These are phyloP conservation scores for Macrotis lagotis DNA, from an alignment of 2,113 vertebrate genomes.

Conservation along the genomic window DNA sequence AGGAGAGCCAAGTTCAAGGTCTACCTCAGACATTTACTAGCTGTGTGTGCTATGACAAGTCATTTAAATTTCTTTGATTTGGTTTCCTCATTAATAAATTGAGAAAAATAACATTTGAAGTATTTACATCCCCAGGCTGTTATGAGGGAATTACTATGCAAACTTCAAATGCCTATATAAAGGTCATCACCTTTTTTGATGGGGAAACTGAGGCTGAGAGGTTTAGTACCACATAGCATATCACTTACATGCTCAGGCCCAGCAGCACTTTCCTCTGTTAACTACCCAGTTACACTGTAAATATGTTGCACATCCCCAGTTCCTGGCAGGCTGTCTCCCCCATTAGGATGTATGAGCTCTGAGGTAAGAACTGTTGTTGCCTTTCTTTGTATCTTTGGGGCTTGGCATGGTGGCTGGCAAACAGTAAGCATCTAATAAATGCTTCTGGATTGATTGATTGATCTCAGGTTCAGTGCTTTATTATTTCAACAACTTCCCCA, in stretches of 20 bases:
- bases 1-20: too few relatives aligned
- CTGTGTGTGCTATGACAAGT: too few relatives aligned
- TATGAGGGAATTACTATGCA: too few relatives aligned
- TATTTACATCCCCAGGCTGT: too few relatives aligned
- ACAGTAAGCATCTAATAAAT: not conserved
- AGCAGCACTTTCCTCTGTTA: not conserved
- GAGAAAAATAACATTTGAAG: too few relatives aligned
- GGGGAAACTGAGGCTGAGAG: too few relatives aligned
- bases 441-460: not conserved
- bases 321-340: not conserved
- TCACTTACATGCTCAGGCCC: not conserved
- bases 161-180: too few relatives aligned
- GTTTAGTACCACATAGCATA: too few relatives aligned
- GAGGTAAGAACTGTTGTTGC: not conserved
- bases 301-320: not conserved
- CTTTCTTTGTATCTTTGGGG: not conserved
- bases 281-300: not conserved
- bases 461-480: not conserved
- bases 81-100: too few relatives aligned
- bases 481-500: not conserved
- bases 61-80: too few relatives aligned
- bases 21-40: too few relatives aligned
- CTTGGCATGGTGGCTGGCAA: not conserved
- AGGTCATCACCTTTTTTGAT: too few relatives aligned
- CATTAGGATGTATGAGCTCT: not conserved